Percentiles rank a stretch among this genome's conserved stretches.
Conservation (phyloP, 2,113 vertebrate species). For the Phalacrocorax aristotelis region DNA sequence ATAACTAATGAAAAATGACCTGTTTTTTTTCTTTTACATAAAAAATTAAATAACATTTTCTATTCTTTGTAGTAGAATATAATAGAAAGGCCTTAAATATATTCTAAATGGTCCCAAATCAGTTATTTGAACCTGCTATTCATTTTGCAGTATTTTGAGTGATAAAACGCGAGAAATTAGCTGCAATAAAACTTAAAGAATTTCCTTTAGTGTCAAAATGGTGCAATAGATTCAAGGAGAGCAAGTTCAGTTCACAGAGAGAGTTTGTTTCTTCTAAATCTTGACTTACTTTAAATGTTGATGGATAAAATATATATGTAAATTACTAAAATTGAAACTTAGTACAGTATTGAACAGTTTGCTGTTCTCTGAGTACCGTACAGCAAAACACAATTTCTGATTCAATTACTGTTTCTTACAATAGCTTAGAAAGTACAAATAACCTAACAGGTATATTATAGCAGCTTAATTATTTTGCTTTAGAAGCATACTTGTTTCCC, state of each 20-base stretch:
- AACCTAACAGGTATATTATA: not conserved
- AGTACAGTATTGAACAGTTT: conserved; percentile 1
- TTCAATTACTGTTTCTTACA: not conserved
- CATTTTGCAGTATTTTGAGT: not conserved
- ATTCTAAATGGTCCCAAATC: not conserved
- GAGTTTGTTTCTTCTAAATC: conserved; percentile 4
- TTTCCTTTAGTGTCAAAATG: not conserved
- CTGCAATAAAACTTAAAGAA: not conserved
- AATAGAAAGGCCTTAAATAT: not conserved
- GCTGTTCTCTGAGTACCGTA: not conserved
- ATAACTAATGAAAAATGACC: not conserved
- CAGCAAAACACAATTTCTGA: conserved; percentile 5
- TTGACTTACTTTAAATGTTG: conserved; percentile 11
- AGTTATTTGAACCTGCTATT: not conserved
- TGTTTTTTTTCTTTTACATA: not conserved
- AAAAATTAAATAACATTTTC: not conserved
- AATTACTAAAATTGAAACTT: not conserved
- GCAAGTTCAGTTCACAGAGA: not conserved
- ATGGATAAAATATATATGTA: not conserved
- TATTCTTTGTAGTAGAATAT: not conserved
- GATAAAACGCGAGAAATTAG: not conserved
- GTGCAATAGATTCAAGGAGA: not conserved
- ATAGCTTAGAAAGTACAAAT: not conserved
- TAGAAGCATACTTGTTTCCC: not conserved
- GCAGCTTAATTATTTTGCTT: not conserved